phyloP scores from a whole-genome alignment of 1,140 invertebrate species.

The Wasmannia auropunctata region DNA sequence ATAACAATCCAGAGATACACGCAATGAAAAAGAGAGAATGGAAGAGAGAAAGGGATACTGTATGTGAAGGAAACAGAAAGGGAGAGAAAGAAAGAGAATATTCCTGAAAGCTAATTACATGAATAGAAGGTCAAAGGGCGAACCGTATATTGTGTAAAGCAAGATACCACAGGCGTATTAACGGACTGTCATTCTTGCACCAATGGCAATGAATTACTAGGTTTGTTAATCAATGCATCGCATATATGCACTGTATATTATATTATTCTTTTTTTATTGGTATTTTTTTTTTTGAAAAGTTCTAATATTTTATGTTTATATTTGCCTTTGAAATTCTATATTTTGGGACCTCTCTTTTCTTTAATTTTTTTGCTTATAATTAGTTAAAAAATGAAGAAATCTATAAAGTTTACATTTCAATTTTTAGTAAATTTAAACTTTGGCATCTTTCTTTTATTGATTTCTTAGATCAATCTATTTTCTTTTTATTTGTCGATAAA shows the following conservation, averaged over 20 bases:
- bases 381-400: background rate
- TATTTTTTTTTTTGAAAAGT: background rate
- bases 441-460: background rate
- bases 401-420: background rate
- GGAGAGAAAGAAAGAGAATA: conserved; percentile 19
- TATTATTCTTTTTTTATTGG: background rate
- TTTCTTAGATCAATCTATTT: background rate
- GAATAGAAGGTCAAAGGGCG: conserved; percentile 51
- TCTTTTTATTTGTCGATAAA: background rate
- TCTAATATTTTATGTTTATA: background rate
- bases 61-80: background rate
- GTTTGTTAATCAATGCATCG: conserved; percentile 23
- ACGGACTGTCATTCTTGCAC: background rate
- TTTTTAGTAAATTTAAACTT: background rate
- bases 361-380: background rate
- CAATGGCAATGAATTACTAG: conserved; percentile 19
- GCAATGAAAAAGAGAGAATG: background rate
- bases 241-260: background rate
- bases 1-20: background rate
- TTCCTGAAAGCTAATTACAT: conserved; percentile 42
- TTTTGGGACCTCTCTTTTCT: background rate
- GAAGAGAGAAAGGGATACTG: background rate
- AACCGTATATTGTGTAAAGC: background rate
- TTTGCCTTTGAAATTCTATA: background rate
- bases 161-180: conserved; percentile 6